Evolutionary conservation across 2,888 invertebrate species (phyloP).

Genomic region (Leucozona laternaria): DNA sequence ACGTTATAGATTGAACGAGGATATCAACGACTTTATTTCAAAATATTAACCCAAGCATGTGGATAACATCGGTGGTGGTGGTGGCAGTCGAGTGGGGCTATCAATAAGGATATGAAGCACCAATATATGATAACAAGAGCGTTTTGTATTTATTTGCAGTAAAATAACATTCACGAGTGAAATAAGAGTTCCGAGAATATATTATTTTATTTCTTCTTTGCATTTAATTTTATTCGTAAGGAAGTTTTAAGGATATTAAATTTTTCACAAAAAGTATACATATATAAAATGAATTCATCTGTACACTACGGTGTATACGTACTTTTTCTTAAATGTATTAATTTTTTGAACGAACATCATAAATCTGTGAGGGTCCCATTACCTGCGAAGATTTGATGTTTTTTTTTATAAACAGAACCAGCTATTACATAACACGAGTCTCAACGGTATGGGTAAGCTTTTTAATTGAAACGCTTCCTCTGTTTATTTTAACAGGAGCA

Average conservation of each 20-base stretch:
- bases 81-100: not conserved
- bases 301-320: not conserved
- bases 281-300: not conserved
- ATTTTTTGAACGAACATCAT: too few relatives aligned
- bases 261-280: too few relatives aligned
- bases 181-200: not conserved
- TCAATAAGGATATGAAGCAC: not conserved
- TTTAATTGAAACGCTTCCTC: too few relatives aligned
- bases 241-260: too few relatives aligned
- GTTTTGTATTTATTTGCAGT: not conserved
- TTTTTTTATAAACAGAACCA: too few relatives aligned
- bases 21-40: slow-evolving; percentile 26
- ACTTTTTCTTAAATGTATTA: not conserved
- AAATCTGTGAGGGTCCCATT: too few relatives aligned
- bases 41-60: slow-evolving; percentile 7
- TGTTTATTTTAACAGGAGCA: too few relatives aligned
- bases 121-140: not conserved
- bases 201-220: not conserved
- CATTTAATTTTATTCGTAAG: too few relatives aligned
- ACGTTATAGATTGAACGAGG: slow-evolving; percentile 10
- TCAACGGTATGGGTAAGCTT: too few relatives aligned
- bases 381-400: too few relatives aligned
- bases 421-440: too few relatives aligned
- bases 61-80: not conserved
- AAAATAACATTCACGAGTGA: not conserved